A percentile compares a stretch with the other conserved stretches of the same genome.
These are phyloP conservation scores for Hyaena hyaena DNA, from an alignment of 2,113 vertebrate species.

Conservation along the genomic window DNA sequence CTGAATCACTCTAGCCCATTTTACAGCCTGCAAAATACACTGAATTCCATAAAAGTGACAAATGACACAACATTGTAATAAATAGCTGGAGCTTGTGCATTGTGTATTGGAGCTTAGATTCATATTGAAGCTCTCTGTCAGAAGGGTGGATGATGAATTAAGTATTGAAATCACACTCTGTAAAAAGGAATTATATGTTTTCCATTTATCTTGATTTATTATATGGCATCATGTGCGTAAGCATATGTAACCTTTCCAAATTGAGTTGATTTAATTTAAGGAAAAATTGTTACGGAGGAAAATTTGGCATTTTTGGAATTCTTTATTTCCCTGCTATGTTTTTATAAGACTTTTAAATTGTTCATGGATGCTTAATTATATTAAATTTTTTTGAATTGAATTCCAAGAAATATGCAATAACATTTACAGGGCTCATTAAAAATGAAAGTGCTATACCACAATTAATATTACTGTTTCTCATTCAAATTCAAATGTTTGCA, in stretches of 20 bases:
- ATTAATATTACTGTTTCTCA: conserved; percentile 25
- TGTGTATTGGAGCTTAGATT: conserved; percentile 80
- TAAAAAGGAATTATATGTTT: conserved; percentile 77
- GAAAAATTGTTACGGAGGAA: conserved; percentile 34
- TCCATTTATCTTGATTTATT: conserved; percentile 75
- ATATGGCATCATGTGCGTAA: conserved; percentile 49
- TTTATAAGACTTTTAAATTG: conserved; percentile 40
- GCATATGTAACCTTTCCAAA: conserved; percentile 53
- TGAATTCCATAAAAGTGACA: conserved; percentile 86
- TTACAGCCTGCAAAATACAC: conserved; percentile 85
- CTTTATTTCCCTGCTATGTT: conserved; percentile 37
- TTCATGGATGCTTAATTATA: background rate
- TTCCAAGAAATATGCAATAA: conserved; percentile 20
- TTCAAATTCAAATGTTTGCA: conserved; percentile 65
- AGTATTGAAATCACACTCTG: conserved; percentile 66
- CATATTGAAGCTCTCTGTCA: conserved; percentile 77
- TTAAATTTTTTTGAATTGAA: conserved; percentile 23
- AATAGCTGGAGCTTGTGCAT: conserved; percentile 83
- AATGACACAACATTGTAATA: conserved; percentile 84
- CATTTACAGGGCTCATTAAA: conserved; percentile 6
- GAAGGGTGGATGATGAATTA: conserved; percentile 75
- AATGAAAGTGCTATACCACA: background rate
- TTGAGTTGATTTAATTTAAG: conserved; percentile 60
- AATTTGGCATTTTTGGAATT: conserved; percentile 59
- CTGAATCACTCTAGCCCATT: conserved; percentile 85